These are phyloP conservation scores for Sciurus carolinensis DNA, from an alignment of 2,797 vertebrate genomes.

Conservation along the genomic window DNA sequence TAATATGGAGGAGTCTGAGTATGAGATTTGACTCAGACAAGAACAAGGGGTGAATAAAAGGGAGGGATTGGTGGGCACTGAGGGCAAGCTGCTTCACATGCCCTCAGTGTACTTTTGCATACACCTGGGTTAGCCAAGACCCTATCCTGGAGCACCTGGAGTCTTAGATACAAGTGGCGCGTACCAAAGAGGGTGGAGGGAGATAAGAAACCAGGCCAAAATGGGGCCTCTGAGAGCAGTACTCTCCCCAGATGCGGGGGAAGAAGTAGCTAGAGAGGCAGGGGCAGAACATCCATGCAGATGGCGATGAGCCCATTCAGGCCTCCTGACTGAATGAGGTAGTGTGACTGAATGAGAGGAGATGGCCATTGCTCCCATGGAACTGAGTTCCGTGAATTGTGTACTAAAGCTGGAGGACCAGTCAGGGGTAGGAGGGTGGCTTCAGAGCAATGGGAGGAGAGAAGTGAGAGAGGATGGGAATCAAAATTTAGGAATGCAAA, in stretches of 20 bases:
- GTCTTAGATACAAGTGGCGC: too few relatives aligned
- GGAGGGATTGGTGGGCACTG: too few relatives aligned
- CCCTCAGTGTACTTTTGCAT: fast-evolving
- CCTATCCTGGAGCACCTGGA: neutral
- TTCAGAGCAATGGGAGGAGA: neutral
- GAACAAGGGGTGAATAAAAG: too few relatives aligned
- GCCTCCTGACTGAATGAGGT: neutral
- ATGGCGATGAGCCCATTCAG: neutral
- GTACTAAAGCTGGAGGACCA: neutral
- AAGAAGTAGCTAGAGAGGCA: fast-evolving
- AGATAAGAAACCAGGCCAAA: neutral
- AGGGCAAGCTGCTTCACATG: neutral
- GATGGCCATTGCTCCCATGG: fast-evolving
- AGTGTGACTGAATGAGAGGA: neutral
- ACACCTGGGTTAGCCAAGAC: too few relatives aligned
- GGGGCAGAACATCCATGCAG: neutral
- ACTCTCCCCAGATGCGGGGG: neutral
- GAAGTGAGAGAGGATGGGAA: neutral
- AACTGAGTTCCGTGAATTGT: fast-evolving
- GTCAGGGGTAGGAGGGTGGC: neutral
- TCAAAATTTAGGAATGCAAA: neutral
- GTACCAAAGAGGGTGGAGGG: neutral
- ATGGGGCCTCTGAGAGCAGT: fast-evolving
- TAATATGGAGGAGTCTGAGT: too few relatives aligned
- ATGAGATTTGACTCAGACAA: neutral